phyloP scores from a whole-genome alignment of 2,797 vertebrate genomes.

The Hylomyscus alleni region DNA sequence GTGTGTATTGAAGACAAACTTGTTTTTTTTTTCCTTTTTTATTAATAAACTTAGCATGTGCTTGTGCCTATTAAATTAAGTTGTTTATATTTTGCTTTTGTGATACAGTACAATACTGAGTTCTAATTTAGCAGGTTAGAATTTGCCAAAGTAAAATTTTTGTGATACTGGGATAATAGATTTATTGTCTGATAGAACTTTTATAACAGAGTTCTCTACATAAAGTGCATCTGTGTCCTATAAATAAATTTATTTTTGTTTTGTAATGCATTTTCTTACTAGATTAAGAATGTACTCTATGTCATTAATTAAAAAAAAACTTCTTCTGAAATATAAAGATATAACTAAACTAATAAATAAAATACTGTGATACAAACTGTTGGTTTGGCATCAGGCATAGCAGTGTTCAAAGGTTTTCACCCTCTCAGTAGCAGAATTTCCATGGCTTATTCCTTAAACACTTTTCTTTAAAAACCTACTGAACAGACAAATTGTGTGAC shows the following conservation, averaged over 20 bases:
- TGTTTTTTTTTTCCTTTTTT: background rate
- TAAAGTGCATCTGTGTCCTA: background rate
- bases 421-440: background rate
- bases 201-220: background rate
- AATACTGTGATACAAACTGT: constrained; percentile 1
- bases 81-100: constrained; percentile 12
- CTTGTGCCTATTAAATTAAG: background rate
- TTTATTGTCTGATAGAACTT: background rate
- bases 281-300: background rate
- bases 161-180: background rate
- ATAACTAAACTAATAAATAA: constrained; percentile 38
- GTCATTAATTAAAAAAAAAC: background rate
- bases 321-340: background rate
- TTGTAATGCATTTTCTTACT: background rate
- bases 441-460: background rate
- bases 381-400: background rate
- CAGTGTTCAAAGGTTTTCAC: background rate
- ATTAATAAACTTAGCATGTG: constrained; percentile 26
- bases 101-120: background rate
- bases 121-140: constrained; percentile 15
- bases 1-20: constrained; percentile 5
- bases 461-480: constrained; percentile 45
- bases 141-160: background rate
- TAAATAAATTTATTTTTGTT: background rate
- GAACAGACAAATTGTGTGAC: constrained; percentile 9